Evolutionary conservation across 2,797 vertebrate genomes (phyloP), one percentile per base, ranked within the genome.

Genomic region (Sphenodon punctatus): DNA sequence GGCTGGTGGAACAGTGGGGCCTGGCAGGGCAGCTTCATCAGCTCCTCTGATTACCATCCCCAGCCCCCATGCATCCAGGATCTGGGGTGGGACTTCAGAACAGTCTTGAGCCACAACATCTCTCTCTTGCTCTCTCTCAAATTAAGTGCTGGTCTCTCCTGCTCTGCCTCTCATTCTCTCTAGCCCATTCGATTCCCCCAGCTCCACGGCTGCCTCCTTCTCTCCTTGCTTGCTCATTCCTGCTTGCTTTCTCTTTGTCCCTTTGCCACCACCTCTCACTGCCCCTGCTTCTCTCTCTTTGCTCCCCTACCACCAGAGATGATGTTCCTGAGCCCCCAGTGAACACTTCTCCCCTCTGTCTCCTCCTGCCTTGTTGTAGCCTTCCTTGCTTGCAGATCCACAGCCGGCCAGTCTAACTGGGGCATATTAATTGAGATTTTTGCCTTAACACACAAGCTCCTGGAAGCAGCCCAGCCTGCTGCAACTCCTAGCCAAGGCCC

Each of bases 391-490:
- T 82, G 70, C 73, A 87, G 60, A 53, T 87, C 69, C 75, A 65
- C 59, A 91, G 89, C 84, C 88, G 92, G 73, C 67, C 63, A 53
- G 64, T 55, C 85, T 87, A 89, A 85, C 59, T 88, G 79, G 85
- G 65, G 87, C 38, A 0, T 89, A 64, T 74, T 90, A 84, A 89
- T 86, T 67, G 78, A 77, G 43, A n/a, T n/a, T 83, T 6, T 68
- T 88, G 89, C 70, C 79, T 74, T 45, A 46, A 34, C 16, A 13
- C 53, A 73, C 25, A 85, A 70, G 51, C 72, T 88, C 36, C 53
- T 83, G 83, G 81, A 84, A 87, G 42, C 63, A 68, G 48, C 55
- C 65, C 73, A 63, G 74, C 42, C 53, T 10, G 8, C 4, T 16
- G 75, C 20, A 71, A 76, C 19, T 16, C 43, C 3, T 5, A 74